Evolutionary conservation across 2,797 vertebrate genomes (phyloP), one percentile per base, ranked within the genome.

Genomic region (Columba guinea): DNA sequence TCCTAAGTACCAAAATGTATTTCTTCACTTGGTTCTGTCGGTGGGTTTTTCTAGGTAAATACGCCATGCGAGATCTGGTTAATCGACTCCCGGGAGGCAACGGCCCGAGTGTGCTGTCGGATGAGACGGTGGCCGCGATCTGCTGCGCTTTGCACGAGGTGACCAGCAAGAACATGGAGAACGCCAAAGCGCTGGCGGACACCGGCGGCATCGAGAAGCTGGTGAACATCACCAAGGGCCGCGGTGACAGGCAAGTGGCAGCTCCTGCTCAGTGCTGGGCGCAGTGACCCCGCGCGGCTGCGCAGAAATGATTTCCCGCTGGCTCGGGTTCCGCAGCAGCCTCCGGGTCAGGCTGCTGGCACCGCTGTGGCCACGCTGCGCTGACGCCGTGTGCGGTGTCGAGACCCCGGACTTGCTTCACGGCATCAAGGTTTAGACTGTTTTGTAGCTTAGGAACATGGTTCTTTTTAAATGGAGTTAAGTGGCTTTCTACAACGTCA

Each of bases 101-200:
- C 19, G 91, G 98, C 32, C 99, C 99, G 35, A 98, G 98, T 82
- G 96, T 99, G 84, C 96, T 99, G 94, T 99, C 99, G 0, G 99
- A 99, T 8, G 99, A 99, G 97, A 99, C 99, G 0, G 98, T 99
- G 94, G 99, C 99, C 0, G 99, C 99, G 7, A 99, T 99, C 98
- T 99, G 99, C 98, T 99, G 99, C 71, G 99, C 99, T 28, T 97
- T 99, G 97, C 99, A 99, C 6, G 99, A 99, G 98, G 99, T 99
- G 97, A 99, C 99, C 74, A 99, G 99, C 96, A 99, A 99, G 94
- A 99, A 99, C 98, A 99, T 99, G 99, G 99, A 99, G 97, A 99
- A 99, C 2, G 99, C 99, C 89, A 99, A 99, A 93, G 99, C 99
- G 28, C 97, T 99, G 84, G 99, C 99, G 0, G 99, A 99, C 93